Evolutionary conservation across 2,113 vertebrate genomes (phyloP), one percentile per base, ranked within the genome.

Genomic region (Rhineura floridana): DNA sequence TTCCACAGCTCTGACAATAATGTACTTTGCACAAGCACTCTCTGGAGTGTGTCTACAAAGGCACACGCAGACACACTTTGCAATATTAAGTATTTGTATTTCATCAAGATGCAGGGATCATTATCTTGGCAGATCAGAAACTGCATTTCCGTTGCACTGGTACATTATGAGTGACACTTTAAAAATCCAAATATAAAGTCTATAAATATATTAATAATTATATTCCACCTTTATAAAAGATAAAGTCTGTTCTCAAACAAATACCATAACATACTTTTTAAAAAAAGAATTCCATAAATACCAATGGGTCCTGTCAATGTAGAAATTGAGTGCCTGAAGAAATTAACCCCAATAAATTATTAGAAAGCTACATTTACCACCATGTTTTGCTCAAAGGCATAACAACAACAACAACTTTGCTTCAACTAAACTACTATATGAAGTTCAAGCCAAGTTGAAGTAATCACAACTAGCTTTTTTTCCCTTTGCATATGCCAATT

Each of bases 51-150:
- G 44, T 67, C 25, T 19, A 25, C 59, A 50, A 4, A 9, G 8
- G n/a, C 30, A 70, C 15, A 48, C 23, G 13, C 4, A 36, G n/a
- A 73, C 23, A 76, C 1, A 69, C 1, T 36, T 0, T 52, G 44
- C 2, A 10, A 12, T n/a, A 81, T 62, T 42, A 13, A 2, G 23
- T 80, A 23, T 21, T 1, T 48, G 59, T n/a, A 2, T 46, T 65
- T 28, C n/a, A 4, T 12, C 6, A 17, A 25, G 39, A 19, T 39
- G 12, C 0, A 0, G 63, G 21, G 42, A 63, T 6, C 42, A 25
- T 15, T 52, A 30, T 76, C 39, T 46, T 8, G 17, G 28, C 46
- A 77, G 28, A 12, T 15, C 0, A 50, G 44, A 21, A 70, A 62
- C 63, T n/a, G 21, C 7, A 3, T 30, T 48, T 28, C 8, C 50